phyloP scores from a whole-genome alignment of 2,888 invertebrate genomes.

The Epistrophe grossulariae region DNA sequence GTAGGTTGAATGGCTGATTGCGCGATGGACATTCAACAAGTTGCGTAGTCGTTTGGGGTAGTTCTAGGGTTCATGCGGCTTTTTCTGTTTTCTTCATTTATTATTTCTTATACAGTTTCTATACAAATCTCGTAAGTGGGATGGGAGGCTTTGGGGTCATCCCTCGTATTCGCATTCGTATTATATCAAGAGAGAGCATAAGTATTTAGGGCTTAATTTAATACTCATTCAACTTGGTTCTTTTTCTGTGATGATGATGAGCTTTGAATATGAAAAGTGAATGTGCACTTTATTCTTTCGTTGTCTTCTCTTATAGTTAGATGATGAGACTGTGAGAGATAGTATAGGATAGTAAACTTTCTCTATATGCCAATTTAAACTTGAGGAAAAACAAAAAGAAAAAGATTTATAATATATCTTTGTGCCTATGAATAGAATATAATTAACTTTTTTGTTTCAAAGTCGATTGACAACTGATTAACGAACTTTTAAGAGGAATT shows the following conservation, averaged over 20 bases:
- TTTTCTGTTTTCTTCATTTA: slow-evolving; percentile 50
- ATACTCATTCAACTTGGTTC: slow-evolving; percentile 57
- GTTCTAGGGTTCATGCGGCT: slow-evolving; percentile 40
- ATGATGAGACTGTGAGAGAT: slow-evolving; percentile 4
- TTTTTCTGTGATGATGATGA: slow-evolving; percentile 32
- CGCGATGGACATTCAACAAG: slow-evolving; percentile 73
- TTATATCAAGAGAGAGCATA: slow-evolving; percentile 52
- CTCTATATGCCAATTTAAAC: neutral
- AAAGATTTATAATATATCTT: no score
- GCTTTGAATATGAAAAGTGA: slow-evolving; percentile 67
- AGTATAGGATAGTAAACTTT: slow-evolving; percentile 28
- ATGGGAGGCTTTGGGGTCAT: slow-evolving; percentile 16
- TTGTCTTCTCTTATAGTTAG: neutral
- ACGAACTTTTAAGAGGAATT: slow-evolving; percentile 53
- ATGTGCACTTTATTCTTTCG: slow-evolving; percentile 60
- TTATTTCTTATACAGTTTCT: slow-evolving; percentile 54
- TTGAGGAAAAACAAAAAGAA: neutral
- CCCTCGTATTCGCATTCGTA: neutral
- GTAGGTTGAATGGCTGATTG: slow-evolving; percentile 74
- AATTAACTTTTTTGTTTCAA: slow-evolving; percentile 43
- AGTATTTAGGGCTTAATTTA: slow-evolving; percentile 66
- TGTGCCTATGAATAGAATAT: slow-evolving; percentile 8
- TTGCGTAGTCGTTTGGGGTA: slow-evolving; percentile 70
- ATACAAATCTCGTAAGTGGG: slow-evolving; percentile 26
- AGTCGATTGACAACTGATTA: slow-evolving; percentile 49